These are phyloP conservation scores for Myrmecobius fasciatus DNA, from an alignment of 2,113 vertebrate genomes.

Conservation along the genomic window DNA sequence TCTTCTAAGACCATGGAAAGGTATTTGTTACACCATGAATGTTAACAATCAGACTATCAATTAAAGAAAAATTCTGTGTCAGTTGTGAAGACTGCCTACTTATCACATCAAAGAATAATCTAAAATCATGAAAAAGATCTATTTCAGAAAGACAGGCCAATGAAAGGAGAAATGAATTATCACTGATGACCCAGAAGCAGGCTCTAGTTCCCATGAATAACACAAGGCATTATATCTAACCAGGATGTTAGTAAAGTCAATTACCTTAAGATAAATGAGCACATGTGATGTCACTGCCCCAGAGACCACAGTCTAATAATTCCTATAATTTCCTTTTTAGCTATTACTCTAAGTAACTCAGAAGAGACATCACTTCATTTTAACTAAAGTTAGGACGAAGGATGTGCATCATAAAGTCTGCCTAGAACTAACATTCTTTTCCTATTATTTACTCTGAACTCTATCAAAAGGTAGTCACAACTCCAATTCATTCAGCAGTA, in stretches of 20 bases:
- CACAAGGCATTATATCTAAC: neutral
- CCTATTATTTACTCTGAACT: slow-evolving; percentile 48
- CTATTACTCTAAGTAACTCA: slow-evolving; percentile 11
- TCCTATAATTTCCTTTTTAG: neutral
- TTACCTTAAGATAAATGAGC: slow-evolving; percentile 19
- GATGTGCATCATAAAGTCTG: neutral
- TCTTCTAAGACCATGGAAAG: neutral
- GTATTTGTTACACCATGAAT: neutral
- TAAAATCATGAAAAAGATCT: neutral
- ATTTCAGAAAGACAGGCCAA: neutral
- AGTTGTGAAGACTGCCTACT: neutral
- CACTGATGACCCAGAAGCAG: neutral
- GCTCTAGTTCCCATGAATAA: slow-evolving; percentile 43
- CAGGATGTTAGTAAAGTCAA: slow-evolving; percentile 38
- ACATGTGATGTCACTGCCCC: neutral
- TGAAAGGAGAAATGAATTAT: neutral
- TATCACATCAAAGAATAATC: neutral
- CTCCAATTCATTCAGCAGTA: slow-evolving; percentile 50
- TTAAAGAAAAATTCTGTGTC: neutral
- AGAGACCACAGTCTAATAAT: slow-evolving; percentile 1
- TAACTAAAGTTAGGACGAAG: neutral
- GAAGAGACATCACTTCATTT: neutral
- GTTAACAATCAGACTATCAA: neutral
- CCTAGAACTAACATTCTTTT: neutral
- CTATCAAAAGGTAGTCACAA: slow-evolving; percentile 38